Base-by-base conservation (phyloP, 2,797 vertebrate species). In the Etheostoma nigrum region DNA sequence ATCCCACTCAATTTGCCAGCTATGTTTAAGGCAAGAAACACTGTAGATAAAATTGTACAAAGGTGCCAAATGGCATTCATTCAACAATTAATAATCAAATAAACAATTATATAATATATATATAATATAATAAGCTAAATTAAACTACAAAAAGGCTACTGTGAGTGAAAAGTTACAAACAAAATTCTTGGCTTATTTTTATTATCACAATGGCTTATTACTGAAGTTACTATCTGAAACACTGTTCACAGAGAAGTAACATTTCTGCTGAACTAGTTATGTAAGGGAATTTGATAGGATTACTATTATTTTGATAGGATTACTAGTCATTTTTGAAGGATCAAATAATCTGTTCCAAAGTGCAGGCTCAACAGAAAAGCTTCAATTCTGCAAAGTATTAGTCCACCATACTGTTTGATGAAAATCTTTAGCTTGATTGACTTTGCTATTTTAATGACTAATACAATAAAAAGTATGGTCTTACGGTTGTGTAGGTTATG, bases 271-370 rank as follows among this genome's bases (percentile, higher is more conserved):
- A 33, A 55, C 15, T 25, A 49, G 15, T 72, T 77, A 54, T n/a
- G 63, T 74, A 77, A 52, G 15, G 25, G 55, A 68, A 63, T 58
- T 71, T 69, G 15, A 63, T 27, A 72, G 51, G 69, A 83, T 76
- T 83, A 65, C 13, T 30, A 23, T 23, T 23, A 23, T 23, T 58
- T 71, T 69, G 15, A 63, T 27, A 72, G 51, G 69, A 83, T 76
- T 83, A 65, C 13, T 30, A 23, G 57, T 19, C 0, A 59, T 69
- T 73, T 54, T 48, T 59, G 8, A 54, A 47, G 30, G 66, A 66
- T 62, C 4, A 5, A 47, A 33, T 23, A 55, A 45, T 53, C 25
- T 69, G 36, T 60, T 79, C 40, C 25, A 74, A 81, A 72, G 27
- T 67, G 33, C 65, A 78, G 25, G 9, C 58, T 71, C 18, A 16